Conservation (phyloP, 2,113 vertebrate species). For the Carettochelys insculpta region DNA sequence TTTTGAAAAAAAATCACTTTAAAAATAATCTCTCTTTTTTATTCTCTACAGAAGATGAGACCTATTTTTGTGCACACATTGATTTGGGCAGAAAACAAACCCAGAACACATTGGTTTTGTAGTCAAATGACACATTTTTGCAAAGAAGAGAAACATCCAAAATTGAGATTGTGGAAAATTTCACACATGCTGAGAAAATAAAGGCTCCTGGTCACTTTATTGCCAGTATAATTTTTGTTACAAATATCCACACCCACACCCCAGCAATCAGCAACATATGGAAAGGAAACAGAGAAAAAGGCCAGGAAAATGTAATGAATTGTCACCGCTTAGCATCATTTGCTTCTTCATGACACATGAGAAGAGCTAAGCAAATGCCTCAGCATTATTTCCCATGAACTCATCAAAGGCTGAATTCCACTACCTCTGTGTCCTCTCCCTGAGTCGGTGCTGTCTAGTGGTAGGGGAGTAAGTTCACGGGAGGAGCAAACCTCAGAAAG, state of each 20-base stretch:
- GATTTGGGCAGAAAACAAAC: neutral
- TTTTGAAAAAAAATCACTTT: neutral
- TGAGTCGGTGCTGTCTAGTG: neutral
- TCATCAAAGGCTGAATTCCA: neutral
- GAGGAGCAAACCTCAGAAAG: neutral
- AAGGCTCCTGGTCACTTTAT: neutral
- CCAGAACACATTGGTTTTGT: constrained; percentile 18
- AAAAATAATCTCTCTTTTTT: no score
- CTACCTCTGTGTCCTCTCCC: neutral
- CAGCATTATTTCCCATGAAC: neutral
- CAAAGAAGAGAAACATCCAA: neutral
- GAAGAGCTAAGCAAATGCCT: constrained; percentile 7
- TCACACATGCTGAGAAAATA: neutral
- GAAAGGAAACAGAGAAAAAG: constrained; percentile 22
- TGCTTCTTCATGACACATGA: neutral
- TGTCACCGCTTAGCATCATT: constrained; percentile 38
- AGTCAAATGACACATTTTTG: neutral
- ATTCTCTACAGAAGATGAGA: neutral
- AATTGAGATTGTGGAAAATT: constrained; percentile 22
- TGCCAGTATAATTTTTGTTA: no score
- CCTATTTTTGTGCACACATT: neutral
- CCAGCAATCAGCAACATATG: constrained; percentile 12
- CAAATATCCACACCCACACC: fast-evolving
- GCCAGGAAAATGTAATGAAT: constrained; percentile 58
- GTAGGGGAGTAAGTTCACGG: constrained; percentile 4